phyloP scores from a whole-genome alignment of 1,140 invertebrate species.

The Cydia strobilella region DNA sequence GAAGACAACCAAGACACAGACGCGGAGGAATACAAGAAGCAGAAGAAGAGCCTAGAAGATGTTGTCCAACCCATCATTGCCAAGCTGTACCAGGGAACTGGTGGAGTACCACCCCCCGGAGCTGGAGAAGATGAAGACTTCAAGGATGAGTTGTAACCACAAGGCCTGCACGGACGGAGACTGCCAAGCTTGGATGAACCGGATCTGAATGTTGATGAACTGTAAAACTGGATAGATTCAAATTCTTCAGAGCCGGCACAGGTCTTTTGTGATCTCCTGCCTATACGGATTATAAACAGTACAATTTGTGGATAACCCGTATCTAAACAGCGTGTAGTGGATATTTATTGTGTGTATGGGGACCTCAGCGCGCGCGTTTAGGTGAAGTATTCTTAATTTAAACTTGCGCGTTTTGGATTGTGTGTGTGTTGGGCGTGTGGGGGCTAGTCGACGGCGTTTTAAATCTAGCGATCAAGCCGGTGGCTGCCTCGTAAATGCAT shows the following conservation, averaged over 20 bases:
- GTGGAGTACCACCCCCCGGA: conserved; percentile 86
- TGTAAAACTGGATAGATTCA: background rate
- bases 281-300: conserved; percentile 21
- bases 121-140: conserved; percentile 88
- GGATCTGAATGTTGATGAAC: conserved; percentile 15
- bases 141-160: conserved; percentile 92
- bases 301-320: conserved; percentile 12
- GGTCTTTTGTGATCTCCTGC: conserved; percentile 27
- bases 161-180: conserved; percentile 51
- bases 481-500: background rate
- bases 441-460: background rate
- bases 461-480: conserved; percentile 29
- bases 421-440: background rate
- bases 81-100: conserved; percentile 95
- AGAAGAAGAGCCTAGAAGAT: conserved; percentile 98
- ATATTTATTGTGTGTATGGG: conserved; percentile 29
- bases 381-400: background rate
- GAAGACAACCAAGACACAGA: conserved; percentile 98
- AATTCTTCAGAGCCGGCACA: conserved; percentile 12
- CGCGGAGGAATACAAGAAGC: conserved; percentile 95
- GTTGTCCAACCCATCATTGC: conserved; percentile 98
- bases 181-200: conserved; percentile 12
- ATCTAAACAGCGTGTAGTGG: conserved; percentile 22
- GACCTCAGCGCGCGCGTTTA: background rate
- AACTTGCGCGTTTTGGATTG: background rate